Percentiles rank a stretch among this genome's conserved stretches.
Conservation (phyloP, 2,888 invertebrate species). For the Eupithecia tripunctaria region DNA sequence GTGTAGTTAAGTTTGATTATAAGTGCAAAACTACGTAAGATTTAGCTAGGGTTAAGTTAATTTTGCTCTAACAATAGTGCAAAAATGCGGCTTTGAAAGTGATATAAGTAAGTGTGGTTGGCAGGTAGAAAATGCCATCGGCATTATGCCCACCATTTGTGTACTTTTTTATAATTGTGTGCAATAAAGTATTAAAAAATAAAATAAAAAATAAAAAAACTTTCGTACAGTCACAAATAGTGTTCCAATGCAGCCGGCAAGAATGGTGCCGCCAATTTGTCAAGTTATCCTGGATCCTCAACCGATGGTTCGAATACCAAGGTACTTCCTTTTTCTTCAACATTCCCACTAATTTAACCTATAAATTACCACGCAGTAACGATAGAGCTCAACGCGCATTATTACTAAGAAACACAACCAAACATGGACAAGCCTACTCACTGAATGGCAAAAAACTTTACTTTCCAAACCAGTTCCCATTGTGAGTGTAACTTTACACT, state of each 20-base stretch:
- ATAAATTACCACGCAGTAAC: slow-evolving; percentile 46
- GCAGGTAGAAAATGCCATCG: no score
- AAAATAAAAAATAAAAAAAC: no score
- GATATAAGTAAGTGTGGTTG: no score
- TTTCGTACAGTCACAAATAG: slow-evolving; percentile 74
- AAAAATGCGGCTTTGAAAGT: neutral
- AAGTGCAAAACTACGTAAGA: neutral
- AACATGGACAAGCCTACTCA: slow-evolving; percentile 51
- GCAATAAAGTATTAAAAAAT: no score
- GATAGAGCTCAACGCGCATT: slow-evolving; percentile 48
- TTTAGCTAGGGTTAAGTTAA: neutral
- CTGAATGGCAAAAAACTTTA: slow-evolving; percentile 60
- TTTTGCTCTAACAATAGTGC: neutral
- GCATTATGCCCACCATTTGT: no score
- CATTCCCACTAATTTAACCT: slow-evolving; percentile 58
- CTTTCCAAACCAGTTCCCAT: slow-evolving; percentile 64
- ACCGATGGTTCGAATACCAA: slow-evolving; percentile 75
- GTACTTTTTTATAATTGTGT: no score
- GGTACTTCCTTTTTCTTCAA: slow-evolving; percentile 78
- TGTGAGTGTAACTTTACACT: slow-evolving; percentile 33
- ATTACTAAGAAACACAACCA: slow-evolving; percentile 46
- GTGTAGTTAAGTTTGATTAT: neutral
- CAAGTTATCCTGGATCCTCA: slow-evolving; percentile 73
- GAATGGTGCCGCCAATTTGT: slow-evolving; percentile 66
- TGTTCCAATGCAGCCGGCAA: slow-evolving; percentile 76